Conservation (phyloP, 30 jellyfish, hydroid and myxozoan genomes). For the Aurelia sp. region DNA sequence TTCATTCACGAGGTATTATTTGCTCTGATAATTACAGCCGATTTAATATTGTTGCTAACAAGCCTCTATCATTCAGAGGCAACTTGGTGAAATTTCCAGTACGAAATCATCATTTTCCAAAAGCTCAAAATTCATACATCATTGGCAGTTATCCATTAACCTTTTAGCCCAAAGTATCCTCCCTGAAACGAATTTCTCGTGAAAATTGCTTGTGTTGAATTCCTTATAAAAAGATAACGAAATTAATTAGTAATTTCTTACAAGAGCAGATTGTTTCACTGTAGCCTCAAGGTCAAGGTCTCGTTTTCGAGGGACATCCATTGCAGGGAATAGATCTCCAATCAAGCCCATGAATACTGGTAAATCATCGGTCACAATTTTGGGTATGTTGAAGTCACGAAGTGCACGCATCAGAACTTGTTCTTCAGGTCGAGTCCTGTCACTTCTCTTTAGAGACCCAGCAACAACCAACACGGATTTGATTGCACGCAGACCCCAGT, state of each 20-base stretch:
- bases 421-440: constrained; percentile 92
- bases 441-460: constrained; percentile 93
- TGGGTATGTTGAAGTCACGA: constrained; percentile 97
- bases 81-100: background rate
- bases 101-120: background rate
- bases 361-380: constrained; percentile 95
- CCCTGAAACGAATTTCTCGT: background rate
- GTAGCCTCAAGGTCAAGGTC: constrained; percentile 89
- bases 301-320: constrained; percentile 97
- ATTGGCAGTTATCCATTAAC: background rate
- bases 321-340: constrained; percentile 96
- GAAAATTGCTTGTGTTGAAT: background rate
- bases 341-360: constrained; percentile 98
- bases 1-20: no score
- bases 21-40: no score
- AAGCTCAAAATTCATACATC: background rate
- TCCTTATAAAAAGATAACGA: background rate
- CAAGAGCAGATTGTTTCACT: constrained; percentile 89
- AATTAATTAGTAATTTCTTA: constrained; percentile 29
- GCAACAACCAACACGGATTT: constrained; percentile 98
- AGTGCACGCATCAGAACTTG: constrained; percentile 97
- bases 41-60: no score
- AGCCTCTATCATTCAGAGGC: background rate
- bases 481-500: constrained; percentile 99
- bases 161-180: background rate